Conservation (phyloP, 2,113 vertebrate species). For the Micronycteris hirsuta region DNA sequence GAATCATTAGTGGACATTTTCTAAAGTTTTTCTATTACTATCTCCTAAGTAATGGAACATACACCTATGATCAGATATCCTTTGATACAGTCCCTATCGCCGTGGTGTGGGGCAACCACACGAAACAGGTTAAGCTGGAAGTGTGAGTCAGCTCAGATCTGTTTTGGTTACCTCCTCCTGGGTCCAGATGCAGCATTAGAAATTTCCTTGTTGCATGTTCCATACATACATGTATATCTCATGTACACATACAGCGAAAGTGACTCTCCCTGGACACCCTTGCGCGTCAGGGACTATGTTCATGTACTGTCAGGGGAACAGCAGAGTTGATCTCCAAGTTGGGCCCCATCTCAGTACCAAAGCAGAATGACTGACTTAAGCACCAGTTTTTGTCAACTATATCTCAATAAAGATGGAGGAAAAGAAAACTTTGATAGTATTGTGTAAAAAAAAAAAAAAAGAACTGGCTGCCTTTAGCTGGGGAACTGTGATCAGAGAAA, state of each 20-base stretch:
- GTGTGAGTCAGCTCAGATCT: not conserved
- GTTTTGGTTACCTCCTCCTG: not conserved
- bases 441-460: not conserved
- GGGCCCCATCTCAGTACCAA: not conserved
- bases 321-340: not conserved
- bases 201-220: not conserved
- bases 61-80: not conserved
- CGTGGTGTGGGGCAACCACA: not conserved
- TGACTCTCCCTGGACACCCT: not conserved
- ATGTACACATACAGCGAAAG: not conserved
- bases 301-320: not conserved
- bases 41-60: not conserved
- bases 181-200: not conserved
- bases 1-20: not conserved
- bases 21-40: slow-evolving; percentile 2
- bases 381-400: not conserved
- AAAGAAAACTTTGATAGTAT: not conserved
- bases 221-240: not conserved
- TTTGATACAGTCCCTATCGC: not conserved
- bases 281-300: not conserved
- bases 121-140: not conserved
- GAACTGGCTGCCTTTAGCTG: not conserved
- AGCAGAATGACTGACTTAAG: not conserved
- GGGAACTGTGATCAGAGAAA: not conserved
- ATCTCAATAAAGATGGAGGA: not conserved